These are phyloP conservation scores for Poecilia gillii DNA, from an alignment of 2,797 vertebrate species.

Conservation along the genomic window DNA sequence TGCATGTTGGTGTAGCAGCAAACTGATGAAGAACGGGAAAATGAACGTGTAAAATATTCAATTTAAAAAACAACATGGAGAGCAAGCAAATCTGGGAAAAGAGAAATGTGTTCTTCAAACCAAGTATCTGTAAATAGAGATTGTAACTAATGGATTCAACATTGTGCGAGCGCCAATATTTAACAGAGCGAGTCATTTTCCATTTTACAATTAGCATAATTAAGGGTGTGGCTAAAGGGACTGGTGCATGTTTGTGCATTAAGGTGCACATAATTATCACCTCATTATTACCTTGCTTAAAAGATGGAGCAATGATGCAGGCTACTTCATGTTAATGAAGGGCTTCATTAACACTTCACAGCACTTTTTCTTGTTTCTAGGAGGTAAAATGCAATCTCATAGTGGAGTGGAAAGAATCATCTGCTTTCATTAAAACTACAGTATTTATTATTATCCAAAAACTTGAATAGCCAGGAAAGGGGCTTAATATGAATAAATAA, in stretches of 20 bases:
- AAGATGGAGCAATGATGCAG: neutral
- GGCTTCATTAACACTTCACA: neutral
- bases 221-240: neutral
- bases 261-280: neutral
- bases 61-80: neutral
- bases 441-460: neutral
- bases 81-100: neutral
- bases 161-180: neutral
- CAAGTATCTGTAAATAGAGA: neutral
- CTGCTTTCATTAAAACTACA: neutral
- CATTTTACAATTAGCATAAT: neutral
- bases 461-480: neutral
- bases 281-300: neutral
- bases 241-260: neutral
- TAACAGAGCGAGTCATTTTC: neutral
- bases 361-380: neutral
- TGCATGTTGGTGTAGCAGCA: slow-evolving; percentile 12
- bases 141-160: neutral
- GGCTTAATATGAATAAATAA: neutral
- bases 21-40: slow-evolving; percentile 12
- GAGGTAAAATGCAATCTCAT: neutral
- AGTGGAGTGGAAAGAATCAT: neutral
- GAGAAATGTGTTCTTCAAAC: neutral
- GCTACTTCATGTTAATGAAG: neutral
- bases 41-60: slow-evolving; percentile 23